Evolutionary conservation across 2,888 invertebrate genomes (phyloP).

Genomic region (Zygogramma bicolorata): DNA sequence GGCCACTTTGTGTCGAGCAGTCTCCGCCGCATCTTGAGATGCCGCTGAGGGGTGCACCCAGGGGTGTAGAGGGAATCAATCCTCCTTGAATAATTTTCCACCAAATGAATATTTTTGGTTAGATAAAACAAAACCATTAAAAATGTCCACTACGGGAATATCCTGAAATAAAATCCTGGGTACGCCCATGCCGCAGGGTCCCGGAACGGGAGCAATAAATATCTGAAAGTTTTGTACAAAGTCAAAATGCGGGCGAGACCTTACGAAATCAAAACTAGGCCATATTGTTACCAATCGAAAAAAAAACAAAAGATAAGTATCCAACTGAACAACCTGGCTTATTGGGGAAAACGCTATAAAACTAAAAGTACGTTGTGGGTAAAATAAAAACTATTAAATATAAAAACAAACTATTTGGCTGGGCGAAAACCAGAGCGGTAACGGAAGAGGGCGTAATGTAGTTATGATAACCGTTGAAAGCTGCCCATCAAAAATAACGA

Average conservation of each 20-base stretch:
- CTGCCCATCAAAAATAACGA: too few species aligned
- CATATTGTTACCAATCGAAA: background rate
- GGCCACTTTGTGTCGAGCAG: conserved; percentile 26
- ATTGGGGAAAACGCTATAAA: conserved; percentile 34
- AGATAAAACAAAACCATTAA: too few species aligned
- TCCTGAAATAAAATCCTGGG: too few species aligned
- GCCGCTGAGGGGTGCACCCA: background rate
- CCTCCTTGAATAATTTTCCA: too few species aligned
- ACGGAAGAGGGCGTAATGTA: too few species aligned
- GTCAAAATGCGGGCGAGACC: conserved; percentile 5
- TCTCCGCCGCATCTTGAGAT: conserved; percentile 9
- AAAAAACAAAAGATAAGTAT: conserved; percentile 8
- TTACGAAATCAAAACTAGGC: background rate
- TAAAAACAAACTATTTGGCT: conserved; percentile 37
- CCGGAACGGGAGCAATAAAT: conserved; percentile 8
- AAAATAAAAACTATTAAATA: conserved; percentile 48
- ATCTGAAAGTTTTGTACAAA: conserved; percentile 9
- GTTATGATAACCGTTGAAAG: too few species aligned
- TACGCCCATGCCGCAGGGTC: too few species aligned
- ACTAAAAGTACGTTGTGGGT: conserved; percentile 50
- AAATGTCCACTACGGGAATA: too few species aligned
- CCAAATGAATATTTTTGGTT: too few species aligned
- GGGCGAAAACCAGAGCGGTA: conserved; percentile 3
- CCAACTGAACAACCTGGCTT: conserved; percentile 31
- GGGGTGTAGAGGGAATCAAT: too few species aligned